These are phyloP conservation scores for Nothoprocta perdicaria DNA, from an alignment of 2,113 vertebrate species.

Conservation along the genomic window DNA sequence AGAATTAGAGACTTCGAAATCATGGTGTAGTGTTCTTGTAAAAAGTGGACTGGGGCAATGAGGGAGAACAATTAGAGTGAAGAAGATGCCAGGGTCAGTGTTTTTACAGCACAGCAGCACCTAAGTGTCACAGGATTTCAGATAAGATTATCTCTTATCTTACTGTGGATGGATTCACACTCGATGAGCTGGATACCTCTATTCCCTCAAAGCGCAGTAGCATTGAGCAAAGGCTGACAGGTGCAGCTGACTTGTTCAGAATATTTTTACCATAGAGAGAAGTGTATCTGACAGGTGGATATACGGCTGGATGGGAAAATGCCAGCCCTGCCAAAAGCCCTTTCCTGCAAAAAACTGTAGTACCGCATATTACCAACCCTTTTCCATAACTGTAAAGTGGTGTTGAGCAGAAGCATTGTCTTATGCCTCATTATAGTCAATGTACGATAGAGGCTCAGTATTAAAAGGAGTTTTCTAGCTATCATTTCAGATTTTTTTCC, in stretches of 20 bases:
- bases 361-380: neutral
- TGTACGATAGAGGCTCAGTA: neutral
- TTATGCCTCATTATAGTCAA: neutral
- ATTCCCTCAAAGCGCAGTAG: neutral
- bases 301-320: neutral
- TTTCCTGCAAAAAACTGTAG: neutral
- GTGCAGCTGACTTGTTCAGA: neutral
- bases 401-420: neutral
- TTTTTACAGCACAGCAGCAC: neutral
- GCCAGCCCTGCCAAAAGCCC: neutral
- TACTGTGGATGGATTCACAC: neutral
- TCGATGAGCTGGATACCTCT: neutral
- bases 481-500: neutral
- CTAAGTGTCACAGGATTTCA: neutral
- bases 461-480: neutral
- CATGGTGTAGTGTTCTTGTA: neutral
- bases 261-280: neutral
- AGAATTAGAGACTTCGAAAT: conserved; percentile 22
- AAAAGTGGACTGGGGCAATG: neutral
- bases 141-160: neutral
- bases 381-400: neutral
- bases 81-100: neutral
- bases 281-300: neutral
- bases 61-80: neutral
- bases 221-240: neutral